Percentiles rank a stretch among this genome's conserved stretches.
These are phyloP conservation scores for Cacatua alba DNA, from an alignment of 2,113 vertebrate species.

Conservation along the genomic window DNA sequence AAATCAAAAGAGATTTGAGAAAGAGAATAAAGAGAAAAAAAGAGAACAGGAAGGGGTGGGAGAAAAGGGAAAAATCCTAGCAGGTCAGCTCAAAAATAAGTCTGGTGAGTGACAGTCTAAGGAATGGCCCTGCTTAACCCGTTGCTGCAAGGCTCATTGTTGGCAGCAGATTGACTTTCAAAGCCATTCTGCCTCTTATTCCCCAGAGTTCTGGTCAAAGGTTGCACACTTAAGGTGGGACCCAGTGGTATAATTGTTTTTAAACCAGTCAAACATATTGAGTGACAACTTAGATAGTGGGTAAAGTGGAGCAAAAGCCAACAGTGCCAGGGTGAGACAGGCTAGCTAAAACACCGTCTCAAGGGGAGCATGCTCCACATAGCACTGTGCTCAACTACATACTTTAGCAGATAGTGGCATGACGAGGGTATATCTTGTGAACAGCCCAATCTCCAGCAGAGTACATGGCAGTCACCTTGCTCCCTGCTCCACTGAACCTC, in stretches of 20 bases:
- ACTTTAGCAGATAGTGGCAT: neutral
- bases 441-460: neutral
- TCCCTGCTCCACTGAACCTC: neutral
- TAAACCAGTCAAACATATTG: constrained; percentile 30
- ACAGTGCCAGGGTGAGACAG: constrained; percentile 7
- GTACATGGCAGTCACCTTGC: fast-evolving
- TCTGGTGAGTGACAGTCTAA: constrained; percentile 60
- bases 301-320: constrained; percentile 19
- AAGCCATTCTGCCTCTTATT: constrained; percentile 52
- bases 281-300: neutral
- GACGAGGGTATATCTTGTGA: neutral
- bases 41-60: constrained; percentile 52
- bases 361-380: neutral
- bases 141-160: constrained; percentile 42
- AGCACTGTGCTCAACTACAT: fast-evolving
- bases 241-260: constrained; percentile 24
- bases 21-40: constrained; percentile 61
- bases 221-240: constrained; percentile 19
- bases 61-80: constrained; percentile 30
- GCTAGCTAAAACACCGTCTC: neutral
- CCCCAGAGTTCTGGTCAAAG: neutral
- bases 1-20: constrained; percentile 78
- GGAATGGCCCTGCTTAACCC: constrained; percentile 60
- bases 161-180: constrained; percentile 44
- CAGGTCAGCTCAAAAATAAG: constrained; percentile 61